These are phyloP conservation scores for Pteropus rufus DNA, from an alignment of 2,797 vertebrate genomes.

Conservation along the genomic window DNA sequence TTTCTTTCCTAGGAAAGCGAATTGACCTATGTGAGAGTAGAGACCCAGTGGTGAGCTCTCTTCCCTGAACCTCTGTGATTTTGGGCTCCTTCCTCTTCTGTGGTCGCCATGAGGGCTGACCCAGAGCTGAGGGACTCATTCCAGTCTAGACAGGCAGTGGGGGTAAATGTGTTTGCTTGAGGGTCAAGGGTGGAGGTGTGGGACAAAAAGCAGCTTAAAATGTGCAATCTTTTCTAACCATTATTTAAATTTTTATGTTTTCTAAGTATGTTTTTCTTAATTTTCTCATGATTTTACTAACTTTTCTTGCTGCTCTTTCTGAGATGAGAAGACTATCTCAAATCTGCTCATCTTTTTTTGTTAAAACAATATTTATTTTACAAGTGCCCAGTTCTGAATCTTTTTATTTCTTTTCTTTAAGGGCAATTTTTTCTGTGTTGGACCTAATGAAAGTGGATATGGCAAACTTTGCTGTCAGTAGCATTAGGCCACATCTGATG, in stretches of 20 bases:
- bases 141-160: not conserved
- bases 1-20: not conserved
- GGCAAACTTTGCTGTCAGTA: conserved; percentile 96
- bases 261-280: not conserved
- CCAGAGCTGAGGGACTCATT: not conserved
- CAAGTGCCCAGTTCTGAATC: not conserved
- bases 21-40: not conserved
- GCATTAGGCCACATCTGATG: conserved; percentile 95
- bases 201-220: not conserved
- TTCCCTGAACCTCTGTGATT: not conserved
- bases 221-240: not conserved
- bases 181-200: fast-evolving
- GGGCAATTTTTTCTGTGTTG: conserved; percentile 94
- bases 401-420: conserved; percentile 78
- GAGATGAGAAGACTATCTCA: not conserved
- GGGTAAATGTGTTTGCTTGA: not conserved
- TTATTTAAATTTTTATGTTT: not conserved
- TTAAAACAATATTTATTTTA: not conserved
- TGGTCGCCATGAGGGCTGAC: not conserved
- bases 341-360: not conserved
- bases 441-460: conserved; percentile 99
- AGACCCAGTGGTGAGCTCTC: not conserved
- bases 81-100: not conserved
- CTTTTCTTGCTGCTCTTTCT: not conserved
- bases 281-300: not conserved